Evolutionary conservation across 2,888 invertebrate species (phyloP), one percentile per base, ranked within the genome.

Genomic region (Exephanes ischioxanthus): DNA sequence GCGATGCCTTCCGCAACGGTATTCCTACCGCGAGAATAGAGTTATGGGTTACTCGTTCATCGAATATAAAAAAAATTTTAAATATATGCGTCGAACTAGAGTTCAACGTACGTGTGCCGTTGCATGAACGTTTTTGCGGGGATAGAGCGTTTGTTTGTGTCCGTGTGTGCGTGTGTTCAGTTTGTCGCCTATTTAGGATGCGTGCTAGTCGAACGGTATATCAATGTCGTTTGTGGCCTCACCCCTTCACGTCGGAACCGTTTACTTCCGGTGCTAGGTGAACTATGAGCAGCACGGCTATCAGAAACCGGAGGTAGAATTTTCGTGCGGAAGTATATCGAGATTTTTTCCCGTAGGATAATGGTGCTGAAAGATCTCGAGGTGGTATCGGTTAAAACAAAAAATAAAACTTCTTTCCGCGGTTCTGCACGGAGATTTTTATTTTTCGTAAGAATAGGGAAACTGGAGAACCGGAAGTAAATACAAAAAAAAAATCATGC

Each of bases 241-340:
- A 63, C 78, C 73, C 45, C 70, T 71, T 72, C 66, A 70, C 67
- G 72, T 72, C 71, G 84, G 67, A 61, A 80, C 84, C 72, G 80
- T 80, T 84, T 19, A 48, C 67, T 84, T 84, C 84, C 84, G 84
- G 80, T 22, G 37, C 22, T 19, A 72, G 9, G 71, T 55, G 71
- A 55, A 30, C 61, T 61, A 61, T 22, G 55, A 55, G 55, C 61
- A 9, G 26, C 22, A 14, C 2, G 9, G 30, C 30, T 30, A 22
- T 4, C 19, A 26, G 14, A 26, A 61, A 26, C 11, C 22, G 14
- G 30, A 11, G 58, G 26, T 11, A 58, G 11, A 58, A 5, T 61
- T 26, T 30, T 30, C 30, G 14, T 14, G 9, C 61, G 2, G 16
- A 61, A 5, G 14, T 16, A 26, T 4, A 0, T 30, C 1, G 5